Percentiles rank a stretch among this genome's conserved stretches.
These are phyloP conservation scores for Tetrapedia diversipes DNA, from an alignment of 2,888 invertebrate species.

Conservation along the genomic window DNA sequence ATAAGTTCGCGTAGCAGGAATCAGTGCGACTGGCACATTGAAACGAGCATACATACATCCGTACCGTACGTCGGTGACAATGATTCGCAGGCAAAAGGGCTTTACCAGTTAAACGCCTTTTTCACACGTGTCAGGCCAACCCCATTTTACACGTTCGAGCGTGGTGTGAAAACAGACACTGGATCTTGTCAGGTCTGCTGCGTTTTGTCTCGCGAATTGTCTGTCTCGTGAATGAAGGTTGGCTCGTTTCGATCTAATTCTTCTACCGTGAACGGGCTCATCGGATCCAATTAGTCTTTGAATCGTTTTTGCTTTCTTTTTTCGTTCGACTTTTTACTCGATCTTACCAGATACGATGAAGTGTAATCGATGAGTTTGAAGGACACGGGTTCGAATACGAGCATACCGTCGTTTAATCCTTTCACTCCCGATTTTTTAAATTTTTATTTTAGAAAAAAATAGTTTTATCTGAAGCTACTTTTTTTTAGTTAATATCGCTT, in stretches of 20 bases:
- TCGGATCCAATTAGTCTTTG: not conserved
- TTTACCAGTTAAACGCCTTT: not conserved
- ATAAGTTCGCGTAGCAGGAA: not conserved
- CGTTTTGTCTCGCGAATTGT: not conserved
- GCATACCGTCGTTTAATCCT: no score
- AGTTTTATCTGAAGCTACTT: no score
- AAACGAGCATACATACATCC: no score
- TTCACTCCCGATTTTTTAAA: no score
- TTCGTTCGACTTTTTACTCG: no score
- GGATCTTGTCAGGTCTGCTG: not conserved
- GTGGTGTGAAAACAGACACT: not conserved
- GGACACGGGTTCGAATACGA: no score
- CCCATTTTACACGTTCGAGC: not conserved
- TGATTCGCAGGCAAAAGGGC: conserved; percentile 1
- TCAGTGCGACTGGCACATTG: not conserved
- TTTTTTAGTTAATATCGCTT: no score
- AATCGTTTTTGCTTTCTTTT: no score
- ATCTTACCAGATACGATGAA: no score
- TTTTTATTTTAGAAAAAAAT: no score
- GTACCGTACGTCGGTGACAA: not conserved
- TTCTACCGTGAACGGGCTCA: not conserved
- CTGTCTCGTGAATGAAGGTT: not conserved
- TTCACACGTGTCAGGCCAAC: not conserved
- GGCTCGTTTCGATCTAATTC: not conserved
- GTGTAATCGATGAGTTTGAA: no score